phyloP scores from a whole-genome alignment of 1,140 invertebrate genomes.

The Tenebrio molitor region DNA sequence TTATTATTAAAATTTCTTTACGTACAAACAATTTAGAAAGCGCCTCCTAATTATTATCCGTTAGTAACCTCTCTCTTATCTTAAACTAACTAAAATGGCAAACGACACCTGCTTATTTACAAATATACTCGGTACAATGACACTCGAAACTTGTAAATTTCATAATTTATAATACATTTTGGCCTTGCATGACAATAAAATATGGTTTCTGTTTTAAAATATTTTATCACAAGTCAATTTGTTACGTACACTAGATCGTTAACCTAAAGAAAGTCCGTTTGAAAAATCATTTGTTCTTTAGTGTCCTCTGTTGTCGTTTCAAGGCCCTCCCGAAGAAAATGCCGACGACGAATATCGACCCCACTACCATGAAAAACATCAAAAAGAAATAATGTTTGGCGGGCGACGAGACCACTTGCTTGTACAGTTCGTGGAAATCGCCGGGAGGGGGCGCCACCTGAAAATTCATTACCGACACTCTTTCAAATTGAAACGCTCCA shows the following conservation, averaged over 20 bases:
- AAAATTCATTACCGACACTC: neutral
- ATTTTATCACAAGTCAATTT: slow-evolving; percentile 43
- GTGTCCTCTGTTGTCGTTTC: slow-evolving; percentile 69
- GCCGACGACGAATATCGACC: slow-evolving; percentile 84
- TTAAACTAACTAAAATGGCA: slow-evolving; percentile 20
- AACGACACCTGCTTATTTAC: slow-evolving; percentile 20
- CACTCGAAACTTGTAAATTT: slow-evolving; percentile 19
- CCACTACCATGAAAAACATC: slow-evolving; percentile 77
- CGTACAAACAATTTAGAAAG: slow-evolving; percentile 36
- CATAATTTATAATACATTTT: slow-evolving; percentile 6
- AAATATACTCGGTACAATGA: neutral
- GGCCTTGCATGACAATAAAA: slow-evolving; percentile 24
- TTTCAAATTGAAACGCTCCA: no score
- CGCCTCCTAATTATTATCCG: slow-evolving; percentile 6
- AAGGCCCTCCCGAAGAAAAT: slow-evolving; percentile 86
- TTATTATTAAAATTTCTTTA: slow-evolving; percentile 31
- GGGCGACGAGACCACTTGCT: slow-evolving; percentile 78
- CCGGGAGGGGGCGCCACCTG: slow-evolving; percentile 69
- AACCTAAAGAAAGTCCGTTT: neutral
- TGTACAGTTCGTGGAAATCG: slow-evolving; percentile 79
- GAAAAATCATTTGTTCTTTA: slow-evolving; percentile 63
- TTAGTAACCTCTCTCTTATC: slow-evolving; percentile 13
- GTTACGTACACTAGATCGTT: slow-evolving; percentile 20
- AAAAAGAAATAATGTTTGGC: slow-evolving; percentile 84
- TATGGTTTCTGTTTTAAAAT: slow-evolving; percentile 15